Conservation (phyloP, 1,140 invertebrate species). For the Neelides sp. region DNA sequence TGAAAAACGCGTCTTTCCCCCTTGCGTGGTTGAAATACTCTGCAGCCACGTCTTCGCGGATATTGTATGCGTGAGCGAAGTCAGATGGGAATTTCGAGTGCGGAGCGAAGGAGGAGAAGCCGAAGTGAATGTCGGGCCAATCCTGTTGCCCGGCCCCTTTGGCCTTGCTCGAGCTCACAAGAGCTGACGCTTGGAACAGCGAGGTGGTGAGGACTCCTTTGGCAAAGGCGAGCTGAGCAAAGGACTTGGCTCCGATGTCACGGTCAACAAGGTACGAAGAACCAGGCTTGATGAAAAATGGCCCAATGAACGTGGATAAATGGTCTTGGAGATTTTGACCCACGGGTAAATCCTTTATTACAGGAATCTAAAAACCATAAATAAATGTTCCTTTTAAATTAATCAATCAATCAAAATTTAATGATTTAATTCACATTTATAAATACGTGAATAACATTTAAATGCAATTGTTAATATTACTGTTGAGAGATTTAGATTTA, state of each 20-base stretch:
- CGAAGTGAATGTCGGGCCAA: slow-evolving; percentile 17
- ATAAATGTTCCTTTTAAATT: no score
- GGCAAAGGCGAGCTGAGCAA: no score
- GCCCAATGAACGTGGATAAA: slow-evolving; percentile 8
- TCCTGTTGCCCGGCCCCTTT: background rate
- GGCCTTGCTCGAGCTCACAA: background rate
- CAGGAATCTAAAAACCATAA: no score
- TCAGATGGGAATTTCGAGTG: slow-evolving; percentile 8
- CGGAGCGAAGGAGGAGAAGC: slow-evolving; percentile 9
- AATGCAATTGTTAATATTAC: no score
- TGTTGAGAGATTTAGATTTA: no score
- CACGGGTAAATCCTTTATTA: slow-evolving; percentile 11
- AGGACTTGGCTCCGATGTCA: slow-evolving; percentile 12
- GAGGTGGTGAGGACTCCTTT: no score
- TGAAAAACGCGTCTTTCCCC: slow-evolving; percentile 6
- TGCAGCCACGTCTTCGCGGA: background rate
- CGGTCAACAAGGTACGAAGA: slow-evolving; percentile 1
- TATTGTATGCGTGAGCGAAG: slow-evolving; percentile 2
- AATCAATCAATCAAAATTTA: no score
- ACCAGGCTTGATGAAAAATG: slow-evolving; percentile 10
- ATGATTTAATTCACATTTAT: no score
- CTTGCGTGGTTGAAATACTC: slow-evolving; percentile 2
- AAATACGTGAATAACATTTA: no score
- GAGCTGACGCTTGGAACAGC: slow-evolving; percentile 6
- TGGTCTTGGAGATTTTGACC: slow-evolving; percentile 21